phyloP scores from a whole-genome alignment of 1,140 invertebrate genomes.

The Zaprionus gabonicus region DNA sequence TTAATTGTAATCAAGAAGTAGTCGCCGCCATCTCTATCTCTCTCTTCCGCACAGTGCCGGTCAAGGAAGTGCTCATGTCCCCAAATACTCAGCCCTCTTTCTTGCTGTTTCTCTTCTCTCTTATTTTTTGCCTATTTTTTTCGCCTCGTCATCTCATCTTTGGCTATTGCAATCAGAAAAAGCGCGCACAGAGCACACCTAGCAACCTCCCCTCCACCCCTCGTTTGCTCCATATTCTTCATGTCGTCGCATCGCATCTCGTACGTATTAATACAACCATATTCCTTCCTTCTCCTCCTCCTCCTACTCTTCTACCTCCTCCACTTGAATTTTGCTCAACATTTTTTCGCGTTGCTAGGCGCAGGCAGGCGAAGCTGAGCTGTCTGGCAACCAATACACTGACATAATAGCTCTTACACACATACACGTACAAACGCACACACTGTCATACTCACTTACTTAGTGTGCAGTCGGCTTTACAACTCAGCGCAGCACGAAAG shows the following conservation, averaged over 20 bases:
- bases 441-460: constrained; percentile 19
- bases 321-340: constrained; percentile 43
- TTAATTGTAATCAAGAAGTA: constrained; percentile 61
- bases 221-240: constrained; percentile 19
- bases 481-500: constrained; percentile 42
- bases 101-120: constrained; percentile 22
- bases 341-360: constrained; percentile 72
- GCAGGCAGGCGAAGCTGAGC: constrained; percentile 17
- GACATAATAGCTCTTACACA: constrained; percentile 19
- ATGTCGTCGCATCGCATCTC: constrained; percentile 14
- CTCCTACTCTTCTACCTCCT: too few species aligned
- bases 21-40: constrained; percentile 1
- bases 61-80: constrained; percentile 23
- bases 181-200: constrained; percentile 32
- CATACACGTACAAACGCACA: constrained; percentile 4
- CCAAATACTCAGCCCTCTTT: constrained; percentile 17
- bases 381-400: background rate
- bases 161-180: constrained; percentile 65
- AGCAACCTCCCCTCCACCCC: background rate
- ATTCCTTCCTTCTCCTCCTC: constrained; percentile 12
- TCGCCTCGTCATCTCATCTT: constrained; percentile 70
- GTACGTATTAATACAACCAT: constrained; percentile 24
- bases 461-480: constrained; percentile 64
- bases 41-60: background rate
- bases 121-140: constrained; percentile 46